Evolutionary conservation across 2,888 invertebrate species (phyloP).

Genomic region (Xylota sylvarum): DNA sequence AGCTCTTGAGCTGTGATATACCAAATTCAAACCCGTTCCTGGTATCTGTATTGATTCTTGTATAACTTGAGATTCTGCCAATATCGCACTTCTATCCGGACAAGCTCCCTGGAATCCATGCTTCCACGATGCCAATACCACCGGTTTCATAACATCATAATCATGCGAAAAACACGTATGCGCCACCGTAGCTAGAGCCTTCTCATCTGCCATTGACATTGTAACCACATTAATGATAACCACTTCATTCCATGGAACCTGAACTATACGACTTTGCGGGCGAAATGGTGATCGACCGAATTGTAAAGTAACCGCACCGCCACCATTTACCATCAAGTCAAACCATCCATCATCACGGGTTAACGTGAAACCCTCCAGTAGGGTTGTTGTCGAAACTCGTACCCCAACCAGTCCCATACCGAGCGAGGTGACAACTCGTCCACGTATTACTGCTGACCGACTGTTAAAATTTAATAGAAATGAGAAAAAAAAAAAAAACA

Average conservation of each 20-base stretch:
- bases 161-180: constrained; percentile 95
- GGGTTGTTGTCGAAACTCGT: constrained; percentile 96
- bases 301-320: constrained; percentile 97
- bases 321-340: constrained; percentile 99
- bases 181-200: constrained; percentile 87
- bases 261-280: constrained; percentile 94
- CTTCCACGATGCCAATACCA: constrained; percentile 97
- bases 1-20: constrained; percentile 97
- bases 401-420: constrained; percentile 98
- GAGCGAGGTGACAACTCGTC: constrained; percentile 95
- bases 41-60: constrained; percentile 98
- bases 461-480: constrained; percentile 86
- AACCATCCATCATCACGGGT: constrained; percentile 98
- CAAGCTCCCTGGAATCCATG: constrained; percentile 98
- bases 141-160: constrained; percentile 96
- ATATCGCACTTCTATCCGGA: constrained; percentile 94
- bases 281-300: constrained; percentile 97
- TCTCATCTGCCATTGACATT: constrained; percentile 93
- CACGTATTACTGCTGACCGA: constrained; percentile 98
- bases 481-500: constrained; percentile 61
- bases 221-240: constrained; percentile 95
- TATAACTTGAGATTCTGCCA: constrained; percentile 96
- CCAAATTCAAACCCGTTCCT: constrained; percentile 96
- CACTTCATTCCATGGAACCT: constrained; percentile 99
- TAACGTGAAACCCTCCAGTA: constrained; percentile 97